These are phyloP conservation scores for Acanthornis magna DNA, from an alignment of 2,797 vertebrate genomes.

Conservation along the genomic window DNA sequence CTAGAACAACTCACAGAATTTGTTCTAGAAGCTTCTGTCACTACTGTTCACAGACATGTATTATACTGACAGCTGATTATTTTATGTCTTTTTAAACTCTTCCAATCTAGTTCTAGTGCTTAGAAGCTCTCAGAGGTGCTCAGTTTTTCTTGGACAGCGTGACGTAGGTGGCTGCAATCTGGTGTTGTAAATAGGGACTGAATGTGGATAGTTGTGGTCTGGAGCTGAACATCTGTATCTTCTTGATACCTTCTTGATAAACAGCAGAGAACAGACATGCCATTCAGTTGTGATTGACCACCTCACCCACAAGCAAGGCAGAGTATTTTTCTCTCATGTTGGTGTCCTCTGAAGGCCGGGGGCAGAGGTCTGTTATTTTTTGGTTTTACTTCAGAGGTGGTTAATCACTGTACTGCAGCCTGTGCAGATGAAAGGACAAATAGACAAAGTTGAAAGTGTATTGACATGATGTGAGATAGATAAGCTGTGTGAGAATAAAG, in stretches of 20 bases:
- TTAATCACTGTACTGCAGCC: not conserved
- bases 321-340: not conserved
- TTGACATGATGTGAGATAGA: constrained; percentile 33
- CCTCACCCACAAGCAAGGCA: not conserved
- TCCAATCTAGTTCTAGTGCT: not conserved
- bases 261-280: not conserved
- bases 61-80: not conserved
- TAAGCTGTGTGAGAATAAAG: constrained; percentile 32
- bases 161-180: rapidly evolving
- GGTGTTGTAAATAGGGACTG: not conserved
- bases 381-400: not conserved
- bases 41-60: not conserved
- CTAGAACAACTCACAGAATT: not conserved
- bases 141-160: not conserved
- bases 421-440: constrained; percentile 21
- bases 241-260: not conserved
- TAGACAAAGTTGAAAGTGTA: constrained; percentile 38
- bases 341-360: not conserved
- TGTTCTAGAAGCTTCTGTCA: not conserved
- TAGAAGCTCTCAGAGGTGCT: not conserved
- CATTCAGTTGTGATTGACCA: not conserved
- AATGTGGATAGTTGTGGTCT: not conserved
- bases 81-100: not conserved
- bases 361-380: not conserved
- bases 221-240: not conserved